Percentiles rank a stretch among this genome's conserved stretches.
Conservation (phyloP, 2,797 vertebrate genomes). For the Parauchenoglanis punctatus region DNA sequence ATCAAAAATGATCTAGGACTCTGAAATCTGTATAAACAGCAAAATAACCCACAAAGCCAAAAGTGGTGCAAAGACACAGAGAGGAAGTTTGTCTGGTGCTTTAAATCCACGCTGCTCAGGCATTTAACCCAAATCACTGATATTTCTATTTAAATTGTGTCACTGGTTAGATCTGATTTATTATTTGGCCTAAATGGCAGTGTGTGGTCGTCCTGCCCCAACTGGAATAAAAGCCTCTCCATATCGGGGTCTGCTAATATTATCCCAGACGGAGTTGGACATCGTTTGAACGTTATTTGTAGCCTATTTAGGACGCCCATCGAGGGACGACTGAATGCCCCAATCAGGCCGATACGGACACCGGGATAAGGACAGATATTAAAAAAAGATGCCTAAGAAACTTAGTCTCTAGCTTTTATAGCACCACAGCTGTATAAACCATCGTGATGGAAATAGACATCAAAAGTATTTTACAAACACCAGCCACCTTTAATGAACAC, state of each 20-base stretch:
- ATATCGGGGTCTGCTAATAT: slow-evolving; percentile 16
- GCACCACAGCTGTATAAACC: not conserved
- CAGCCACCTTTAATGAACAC: not conserved
- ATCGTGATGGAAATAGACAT: not conserved
- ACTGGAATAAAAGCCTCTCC: slow-evolving; percentile 3
- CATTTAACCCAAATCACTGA: not conserved
- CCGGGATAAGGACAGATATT: not conserved
- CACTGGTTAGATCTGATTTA: not conserved
- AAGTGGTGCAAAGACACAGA: not conserved
- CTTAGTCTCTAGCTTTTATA: not conserved
- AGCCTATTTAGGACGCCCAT: not conserved
- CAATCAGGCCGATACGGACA: not conserved
- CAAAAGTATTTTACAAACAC: not conserved
- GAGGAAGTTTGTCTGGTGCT: not conserved
- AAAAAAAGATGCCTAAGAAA: not conserved
- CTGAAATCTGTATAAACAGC: too few relatives aligned
- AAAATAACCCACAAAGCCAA: not conserved
- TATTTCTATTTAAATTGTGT: not conserved
- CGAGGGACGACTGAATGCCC: not conserved
- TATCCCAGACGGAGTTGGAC: not conserved
- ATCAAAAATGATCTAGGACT: too few relatives aligned
- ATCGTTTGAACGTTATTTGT: not conserved
- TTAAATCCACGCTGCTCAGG: not conserved
- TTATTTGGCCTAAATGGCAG: not conserved
- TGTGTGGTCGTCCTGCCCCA: not conserved